phyloP scores from a whole-genome alignment of 2,113 vertebrate species.

The Blennius ocellaris region DNA sequence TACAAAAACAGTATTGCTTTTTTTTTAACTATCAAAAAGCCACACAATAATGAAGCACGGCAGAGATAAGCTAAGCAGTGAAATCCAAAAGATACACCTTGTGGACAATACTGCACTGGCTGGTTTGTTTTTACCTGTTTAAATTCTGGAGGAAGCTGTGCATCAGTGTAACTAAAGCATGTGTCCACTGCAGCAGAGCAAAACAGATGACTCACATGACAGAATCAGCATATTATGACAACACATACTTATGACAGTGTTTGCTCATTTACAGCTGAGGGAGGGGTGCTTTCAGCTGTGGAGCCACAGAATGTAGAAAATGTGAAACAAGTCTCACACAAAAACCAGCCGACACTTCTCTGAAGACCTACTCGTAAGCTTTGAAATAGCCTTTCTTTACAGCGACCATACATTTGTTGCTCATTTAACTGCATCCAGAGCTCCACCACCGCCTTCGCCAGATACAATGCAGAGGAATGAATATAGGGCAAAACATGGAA shows the following conservation, averaged over 20 bases:
- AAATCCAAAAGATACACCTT: not conserved
- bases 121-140: constrained; percentile 27
- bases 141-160: constrained; percentile 4
- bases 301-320: constrained; percentile 9
- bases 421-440: constrained; percentile 27
- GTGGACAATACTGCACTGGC: constrained; percentile 10
- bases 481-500: constrained; percentile 60
- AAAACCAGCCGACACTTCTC: constrained; percentile 3
- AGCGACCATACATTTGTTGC: not conserved
- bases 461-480: constrained; percentile 31
- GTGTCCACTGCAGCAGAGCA: not conserved
- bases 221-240: constrained; percentile 54
- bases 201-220: constrained; percentile 63
- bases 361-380: not conserved
- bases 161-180: constrained; percentile 18
- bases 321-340: not conserved
- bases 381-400: constrained; percentile 4
- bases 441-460: not conserved
- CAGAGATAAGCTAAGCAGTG: not conserved
- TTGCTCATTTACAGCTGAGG: constrained; percentile 34
- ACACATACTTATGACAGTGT: constrained; percentile 43
- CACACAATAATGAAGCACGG: not conserved
- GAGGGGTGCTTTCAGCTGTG: constrained; percentile 7
- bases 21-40: not conserved
- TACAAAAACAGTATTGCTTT: constrained; percentile 14